phyloP scores from a whole-genome alignment of 2,797 vertebrate genomes.

The Hipposideros larvatus region DNA sequence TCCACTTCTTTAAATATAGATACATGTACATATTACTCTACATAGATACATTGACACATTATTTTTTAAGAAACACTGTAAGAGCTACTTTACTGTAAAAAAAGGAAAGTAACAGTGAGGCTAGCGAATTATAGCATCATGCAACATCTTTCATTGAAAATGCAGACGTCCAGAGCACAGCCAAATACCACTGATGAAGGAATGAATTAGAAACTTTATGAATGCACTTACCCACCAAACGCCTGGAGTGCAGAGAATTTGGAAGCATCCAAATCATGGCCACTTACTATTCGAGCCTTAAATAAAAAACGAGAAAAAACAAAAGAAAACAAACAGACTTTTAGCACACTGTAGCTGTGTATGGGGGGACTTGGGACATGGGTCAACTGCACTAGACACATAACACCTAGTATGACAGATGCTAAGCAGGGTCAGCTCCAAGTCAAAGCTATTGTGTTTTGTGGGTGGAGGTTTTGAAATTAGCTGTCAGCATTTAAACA shows the following conservation, averaged over 20 bases:
- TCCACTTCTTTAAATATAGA: background rate
- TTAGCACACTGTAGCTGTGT: constrained; percentile 49
- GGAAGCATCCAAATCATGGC: constrained; percentile 92
- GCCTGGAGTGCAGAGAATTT: constrained; percentile 93
- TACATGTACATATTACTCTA: background rate
- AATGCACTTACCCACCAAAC: constrained; percentile 93
- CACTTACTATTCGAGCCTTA: constrained; percentile 91
- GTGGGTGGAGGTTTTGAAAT: constrained; percentile 70
- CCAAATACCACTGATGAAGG: background rate
- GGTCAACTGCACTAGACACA: constrained; percentile 83
- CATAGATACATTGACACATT: background rate
- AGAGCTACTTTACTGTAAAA: background rate
- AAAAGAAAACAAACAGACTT: constrained; percentile 68
- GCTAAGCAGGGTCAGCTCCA: constrained; percentile 90
- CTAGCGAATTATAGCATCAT: background rate
- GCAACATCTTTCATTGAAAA: background rate
- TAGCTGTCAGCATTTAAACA: constrained; percentile 82
- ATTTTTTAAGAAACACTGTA: background rate
- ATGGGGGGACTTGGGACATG: constrained; percentile 24
- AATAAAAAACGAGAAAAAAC: constrained; percentile 82
- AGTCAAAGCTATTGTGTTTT: constrained; percentile 84
- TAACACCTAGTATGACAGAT: constrained; percentile 87
- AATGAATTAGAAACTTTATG: background rate
- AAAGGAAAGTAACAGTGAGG: background rate
- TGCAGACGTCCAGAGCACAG: background rate